These are phyloP conservation scores for Sphenodon punctatus DNA, from an alignment of 2,797 vertebrate species.

Conservation along the genomic window DNA sequence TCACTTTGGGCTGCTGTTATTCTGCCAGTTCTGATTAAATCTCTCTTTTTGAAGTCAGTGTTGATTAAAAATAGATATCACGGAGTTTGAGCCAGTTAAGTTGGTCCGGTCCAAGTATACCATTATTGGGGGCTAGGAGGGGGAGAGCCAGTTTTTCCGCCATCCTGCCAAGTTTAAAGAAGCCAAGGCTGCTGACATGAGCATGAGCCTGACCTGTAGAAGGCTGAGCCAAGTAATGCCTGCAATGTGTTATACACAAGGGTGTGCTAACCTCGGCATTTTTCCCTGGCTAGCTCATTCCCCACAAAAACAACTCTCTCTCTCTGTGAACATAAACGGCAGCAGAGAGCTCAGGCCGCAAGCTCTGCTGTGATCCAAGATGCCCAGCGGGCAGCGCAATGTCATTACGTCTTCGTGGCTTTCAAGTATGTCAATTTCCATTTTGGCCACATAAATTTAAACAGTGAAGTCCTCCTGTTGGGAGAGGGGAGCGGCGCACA, in stretches of 20 bases:
- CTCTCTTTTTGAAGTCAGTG: neutral
- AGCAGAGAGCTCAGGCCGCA: conserved; percentile 19
- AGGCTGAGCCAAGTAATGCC: conserved; percentile 51
- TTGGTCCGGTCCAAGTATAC: neutral
- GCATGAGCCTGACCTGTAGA: conserved; percentile 55
- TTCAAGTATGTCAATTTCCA: neutral
- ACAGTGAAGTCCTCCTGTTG: neutral
- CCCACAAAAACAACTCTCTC: conserved; percentile 48
- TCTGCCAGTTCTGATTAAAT: neutral
- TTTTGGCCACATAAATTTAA: neutral
- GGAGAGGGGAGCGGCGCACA: neutral
- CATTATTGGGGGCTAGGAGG: neutral
- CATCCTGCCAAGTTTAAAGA: conserved; percentile 44
- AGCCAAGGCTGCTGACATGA: conserved; percentile 51
- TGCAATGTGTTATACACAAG: conserved; percentile 50
- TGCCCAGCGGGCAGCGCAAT: conserved; percentile 33
- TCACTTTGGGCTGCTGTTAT: too few relatives aligned
- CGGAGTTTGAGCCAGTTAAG: conserved; percentile 11
- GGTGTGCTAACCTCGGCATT: conserved; percentile 61
- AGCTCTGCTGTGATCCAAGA: conserved; percentile 44
- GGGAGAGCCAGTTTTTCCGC: neutral
- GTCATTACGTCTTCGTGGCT: conserved; percentile 19
- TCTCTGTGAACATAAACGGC: neutral
- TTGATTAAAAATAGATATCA: neutral
- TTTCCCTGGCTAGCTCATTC: conserved; percentile 47